Conservation (phyloP, 2,888 invertebrate genomes). For the Trichacis sp. region DNA sequence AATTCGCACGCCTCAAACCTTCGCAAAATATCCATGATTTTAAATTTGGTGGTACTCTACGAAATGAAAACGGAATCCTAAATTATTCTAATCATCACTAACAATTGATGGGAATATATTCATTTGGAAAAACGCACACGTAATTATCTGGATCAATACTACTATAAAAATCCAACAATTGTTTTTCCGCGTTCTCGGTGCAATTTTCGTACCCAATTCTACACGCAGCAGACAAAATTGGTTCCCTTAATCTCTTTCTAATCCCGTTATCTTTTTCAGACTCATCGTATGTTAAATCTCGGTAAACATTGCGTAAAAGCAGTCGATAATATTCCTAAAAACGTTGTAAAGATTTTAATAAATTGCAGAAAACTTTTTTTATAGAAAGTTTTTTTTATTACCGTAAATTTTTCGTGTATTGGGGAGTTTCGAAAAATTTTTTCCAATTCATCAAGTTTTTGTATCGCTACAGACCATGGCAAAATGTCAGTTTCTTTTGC, state of each 20-base stretch:
- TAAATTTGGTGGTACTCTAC: slow-evolving; percentile 6
- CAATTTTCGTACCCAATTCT: slow-evolving; percentile 74
- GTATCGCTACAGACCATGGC: slow-evolving; percentile 86
- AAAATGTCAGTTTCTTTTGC: slow-evolving; percentile 81
- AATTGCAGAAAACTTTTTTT: too few species aligned
- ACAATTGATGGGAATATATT: too few species aligned
- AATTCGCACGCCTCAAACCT: slow-evolving; percentile 1
- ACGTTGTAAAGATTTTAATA: too few species aligned
- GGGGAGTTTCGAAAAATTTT: slow-evolving; percentile 23
- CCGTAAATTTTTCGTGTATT: slow-evolving; percentile 3
- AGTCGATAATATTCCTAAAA: neutral
- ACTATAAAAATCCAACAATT: neutral
- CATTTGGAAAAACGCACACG: too few species aligned
- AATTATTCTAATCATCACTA: too few species aligned
- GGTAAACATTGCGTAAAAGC: neutral
- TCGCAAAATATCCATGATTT: slow-evolving; percentile 2
- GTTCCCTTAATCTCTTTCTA: slow-evolving; percentile 73
- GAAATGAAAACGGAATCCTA: too few species aligned
- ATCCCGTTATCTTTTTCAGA: slow-evolving; percentile 70
- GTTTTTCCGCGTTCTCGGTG: slow-evolving; percentile 48
- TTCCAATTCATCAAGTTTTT: slow-evolving; percentile 78
- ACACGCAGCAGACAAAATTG: slow-evolving; percentile 76
- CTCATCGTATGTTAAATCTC: slow-evolving; percentile 47
- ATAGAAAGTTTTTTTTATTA: too few species aligned
- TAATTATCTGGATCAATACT: neutral